phyloP scores from a whole-genome alignment of 1,140 invertebrate genomes.

The Linepithema humile region DNA sequence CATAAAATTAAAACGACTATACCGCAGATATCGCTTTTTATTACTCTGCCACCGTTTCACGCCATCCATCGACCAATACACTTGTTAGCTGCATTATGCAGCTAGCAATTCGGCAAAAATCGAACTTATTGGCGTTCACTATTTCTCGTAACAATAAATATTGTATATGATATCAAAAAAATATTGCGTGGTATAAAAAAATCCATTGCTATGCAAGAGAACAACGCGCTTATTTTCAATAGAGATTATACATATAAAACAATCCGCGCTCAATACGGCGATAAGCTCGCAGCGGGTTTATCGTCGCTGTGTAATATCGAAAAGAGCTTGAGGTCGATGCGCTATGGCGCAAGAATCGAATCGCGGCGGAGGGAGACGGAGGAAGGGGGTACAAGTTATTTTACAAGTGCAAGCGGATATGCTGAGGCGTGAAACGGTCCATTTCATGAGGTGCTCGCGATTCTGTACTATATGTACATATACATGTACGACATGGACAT shows the following conservation, averaged over 20 bases:
- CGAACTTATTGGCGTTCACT: constrained; percentile 7
- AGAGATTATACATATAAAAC: constrained; percentile 48
- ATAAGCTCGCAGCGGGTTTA: constrained; percentile 25
- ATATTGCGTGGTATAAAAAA: background rate
- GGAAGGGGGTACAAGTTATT: constrained; percentile 51
- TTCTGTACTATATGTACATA: background rate
- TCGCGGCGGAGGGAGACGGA: background rate
- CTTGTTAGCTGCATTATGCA: constrained; percentile 21
- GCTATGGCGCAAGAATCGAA: constrained; percentile 32
- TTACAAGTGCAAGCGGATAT: constrained; percentile 38
- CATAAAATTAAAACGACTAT: constrained; percentile 11
- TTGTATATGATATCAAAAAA: no score
- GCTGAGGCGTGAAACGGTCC: constrained; percentile 61
- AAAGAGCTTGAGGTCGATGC: constrained; percentile 2
- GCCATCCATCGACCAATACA: constrained; percentile 1
- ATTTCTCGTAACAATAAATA: background rate
- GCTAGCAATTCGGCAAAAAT: background rate
- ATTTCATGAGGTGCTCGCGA: constrained; percentile 54
- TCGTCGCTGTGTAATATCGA: constrained; percentile 21
- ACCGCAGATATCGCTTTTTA: constrained; percentile 12
- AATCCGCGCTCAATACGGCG: background rate
- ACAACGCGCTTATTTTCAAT: constrained; percentile 35
- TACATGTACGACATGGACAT: background rate
- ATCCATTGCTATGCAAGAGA: constrained; percentile 12
- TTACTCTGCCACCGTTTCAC: constrained; percentile 15